Conservation (phyloP, 1,140 invertebrate species). For the Chelonus insularis region DNA sequence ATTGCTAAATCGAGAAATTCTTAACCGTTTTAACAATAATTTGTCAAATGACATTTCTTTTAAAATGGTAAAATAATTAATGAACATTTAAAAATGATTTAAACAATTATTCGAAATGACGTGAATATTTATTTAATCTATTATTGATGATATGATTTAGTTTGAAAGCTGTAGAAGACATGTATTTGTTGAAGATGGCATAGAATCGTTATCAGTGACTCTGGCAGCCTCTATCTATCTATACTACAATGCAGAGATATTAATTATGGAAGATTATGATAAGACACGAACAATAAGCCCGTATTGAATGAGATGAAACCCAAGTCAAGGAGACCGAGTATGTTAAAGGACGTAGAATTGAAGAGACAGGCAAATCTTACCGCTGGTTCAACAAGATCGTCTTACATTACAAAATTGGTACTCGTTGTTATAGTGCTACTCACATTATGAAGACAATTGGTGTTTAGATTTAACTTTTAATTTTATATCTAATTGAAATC, state of each 20-base stretch:
- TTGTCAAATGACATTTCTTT: too few relatives aligned
- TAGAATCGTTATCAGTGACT: slow-evolving; percentile 3
- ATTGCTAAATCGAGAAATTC: too few relatives aligned
- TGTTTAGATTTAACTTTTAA: slow-evolving; percentile 2
- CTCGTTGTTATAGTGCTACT: neutral
- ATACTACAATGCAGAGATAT: slow-evolving; percentile 60
- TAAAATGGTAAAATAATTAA: too few relatives aligned
- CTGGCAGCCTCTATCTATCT: slow-evolving; percentile 46
- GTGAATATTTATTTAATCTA: too few relatives aligned
- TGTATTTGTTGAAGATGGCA: too few relatives aligned
- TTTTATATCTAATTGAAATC: too few relatives aligned
- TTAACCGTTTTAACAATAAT: too few relatives aligned
- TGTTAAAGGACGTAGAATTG: neutral
- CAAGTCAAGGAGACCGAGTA: neutral
- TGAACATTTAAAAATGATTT: too few relatives aligned
- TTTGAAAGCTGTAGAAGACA: too few relatives aligned
- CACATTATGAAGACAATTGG: neutral
- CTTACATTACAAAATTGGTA: neutral
- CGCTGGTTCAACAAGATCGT: neutral
- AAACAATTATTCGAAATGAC: too few relatives aligned
- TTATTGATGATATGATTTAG: too few relatives aligned
- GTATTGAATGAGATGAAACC: slow-evolving; percentile 52
- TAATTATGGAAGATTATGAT: slow-evolving; percentile 62
- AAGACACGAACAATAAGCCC: slow-evolving; percentile 60
- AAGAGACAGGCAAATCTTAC: neutral